Conservation (phyloP, 30 jellyfish, hydroid and myxozoan genomes). For the Pelagia noctiluca region DNA sequence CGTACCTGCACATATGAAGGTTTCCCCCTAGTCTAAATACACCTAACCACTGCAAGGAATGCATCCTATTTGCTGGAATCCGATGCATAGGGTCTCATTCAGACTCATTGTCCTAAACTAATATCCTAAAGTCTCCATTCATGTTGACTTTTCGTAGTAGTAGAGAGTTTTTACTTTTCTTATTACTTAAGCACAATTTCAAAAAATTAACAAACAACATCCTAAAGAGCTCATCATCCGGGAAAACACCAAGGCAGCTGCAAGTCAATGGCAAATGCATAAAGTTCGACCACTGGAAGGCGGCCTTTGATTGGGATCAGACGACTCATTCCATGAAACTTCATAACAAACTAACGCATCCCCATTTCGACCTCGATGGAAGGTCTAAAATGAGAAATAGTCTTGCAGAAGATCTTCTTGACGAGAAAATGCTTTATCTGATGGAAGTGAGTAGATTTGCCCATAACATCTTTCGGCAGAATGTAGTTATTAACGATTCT, state of each 20-base stretch:
- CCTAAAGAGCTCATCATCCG: neutral
- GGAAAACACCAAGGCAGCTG: neutral
- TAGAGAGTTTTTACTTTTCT: no score
- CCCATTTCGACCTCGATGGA: constrained; percentile 17
- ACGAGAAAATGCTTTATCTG: neutral
- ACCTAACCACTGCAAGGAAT: no score
- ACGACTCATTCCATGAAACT: neutral
- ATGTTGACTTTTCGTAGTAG: no score
- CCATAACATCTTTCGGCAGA: neutral
- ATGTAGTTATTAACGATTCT: neutral
- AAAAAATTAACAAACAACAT: neutral
- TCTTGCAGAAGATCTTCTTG: constrained; percentile 14
- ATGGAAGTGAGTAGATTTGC: neutral
- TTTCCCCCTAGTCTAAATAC: no score
- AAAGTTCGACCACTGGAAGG: neutral
- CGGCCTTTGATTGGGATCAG: neutral
- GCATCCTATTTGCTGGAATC: no score
- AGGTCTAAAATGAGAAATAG: constrained; percentile 14
- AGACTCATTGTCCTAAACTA: no score
- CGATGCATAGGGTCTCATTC: no score
- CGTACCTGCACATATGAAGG: no score
- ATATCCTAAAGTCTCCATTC: no score
- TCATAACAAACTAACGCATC: neutral
- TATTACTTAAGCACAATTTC: neutral
- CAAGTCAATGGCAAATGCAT: neutral